These are phyloP conservation scores for Ellobium chinense DNA, from an alignment of 2,888 invertebrate genomes.

Conservation along the genomic window DNA sequence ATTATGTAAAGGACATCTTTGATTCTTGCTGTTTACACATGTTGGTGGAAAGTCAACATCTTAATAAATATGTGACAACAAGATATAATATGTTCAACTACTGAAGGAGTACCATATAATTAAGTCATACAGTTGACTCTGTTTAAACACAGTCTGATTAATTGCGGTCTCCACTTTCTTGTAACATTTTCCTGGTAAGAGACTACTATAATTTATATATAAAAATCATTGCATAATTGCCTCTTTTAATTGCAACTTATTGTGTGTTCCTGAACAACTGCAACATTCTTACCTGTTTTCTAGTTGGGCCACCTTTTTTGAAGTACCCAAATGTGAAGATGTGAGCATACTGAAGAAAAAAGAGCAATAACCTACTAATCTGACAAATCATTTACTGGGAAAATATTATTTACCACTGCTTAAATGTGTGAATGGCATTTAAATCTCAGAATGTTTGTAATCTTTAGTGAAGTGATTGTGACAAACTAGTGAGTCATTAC, in stretches of 20 bases:
- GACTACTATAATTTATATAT: too few species aligned
- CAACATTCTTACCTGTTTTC: constrained; percentile 76
- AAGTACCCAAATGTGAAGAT: constrained; percentile 87
- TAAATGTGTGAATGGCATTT: neutral
- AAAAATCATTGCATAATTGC: neutral
- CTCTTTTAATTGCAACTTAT: neutral
- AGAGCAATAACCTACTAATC: neutral
- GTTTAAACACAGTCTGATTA: neutral
- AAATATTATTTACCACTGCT: neutral
- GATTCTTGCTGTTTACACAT: too few species aligned
- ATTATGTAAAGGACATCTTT: too few species aligned
- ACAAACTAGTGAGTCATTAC: too few species aligned
- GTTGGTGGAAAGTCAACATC: too few species aligned
- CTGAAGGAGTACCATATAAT: too few species aligned
- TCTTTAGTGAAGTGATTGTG: too few species aligned
- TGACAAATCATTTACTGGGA: neutral
- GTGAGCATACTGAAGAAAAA: constrained; percentile 82
- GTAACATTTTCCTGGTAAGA: too few species aligned
- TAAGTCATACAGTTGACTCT: neutral
- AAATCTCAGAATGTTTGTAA: too few species aligned
- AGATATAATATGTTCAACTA: too few species aligned
- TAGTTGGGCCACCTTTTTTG: constrained; percentile 83
- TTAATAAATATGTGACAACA: too few species aligned
- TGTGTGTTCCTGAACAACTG: too few species aligned
- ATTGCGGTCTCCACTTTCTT: neutral